Conservation (phyloP, 2,888 invertebrate genomes). For the Prenolepis imparis region DNA sequence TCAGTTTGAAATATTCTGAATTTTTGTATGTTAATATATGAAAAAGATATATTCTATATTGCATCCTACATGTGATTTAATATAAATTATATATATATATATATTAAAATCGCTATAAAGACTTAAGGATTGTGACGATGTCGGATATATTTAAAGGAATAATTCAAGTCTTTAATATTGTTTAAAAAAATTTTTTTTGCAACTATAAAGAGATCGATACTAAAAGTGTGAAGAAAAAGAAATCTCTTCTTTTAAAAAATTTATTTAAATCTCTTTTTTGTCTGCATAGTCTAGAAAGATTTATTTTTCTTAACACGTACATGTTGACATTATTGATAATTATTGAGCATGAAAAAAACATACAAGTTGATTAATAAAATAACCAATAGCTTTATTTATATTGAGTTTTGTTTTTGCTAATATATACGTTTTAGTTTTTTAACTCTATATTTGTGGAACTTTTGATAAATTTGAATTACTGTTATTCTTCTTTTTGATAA, state of each 20-base stretch:
- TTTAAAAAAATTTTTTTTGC: slow-evolving; percentile 6
- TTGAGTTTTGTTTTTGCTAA: not conserved
- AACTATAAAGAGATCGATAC: not conserved
- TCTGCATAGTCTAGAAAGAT: slow-evolving; percentile 13
- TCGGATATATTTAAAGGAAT: slow-evolving; percentile 4
- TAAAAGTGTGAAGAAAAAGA: slow-evolving; percentile 13
- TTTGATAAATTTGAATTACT: not conserved
- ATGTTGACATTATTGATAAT: slow-evolving; percentile 39
- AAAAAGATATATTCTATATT: not conserved
- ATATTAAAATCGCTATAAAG: not conserved
- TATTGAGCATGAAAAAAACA: slow-evolving; percentile 5
- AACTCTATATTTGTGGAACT: not conserved
- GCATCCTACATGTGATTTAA: not conserved
- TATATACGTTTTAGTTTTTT: not conserved
- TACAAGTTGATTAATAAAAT: slow-evolving; percentile 4
- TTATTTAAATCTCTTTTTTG: slow-evolving; percentile 58
- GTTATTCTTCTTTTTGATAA: not conserved
- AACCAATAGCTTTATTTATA: not conserved
- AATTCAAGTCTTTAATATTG: slow-evolving; percentile 42
- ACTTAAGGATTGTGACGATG: slow-evolving; percentile 23
- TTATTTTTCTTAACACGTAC: not conserved
- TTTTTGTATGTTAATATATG: not conserved
- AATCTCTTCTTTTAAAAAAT: slow-evolving; percentile 50
- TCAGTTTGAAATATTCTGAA: not conserved
- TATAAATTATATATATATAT: not conserved